phyloP scores from a whole-genome alignment of 2,888 invertebrate genomes.

The Homarus gammarus region DNA sequence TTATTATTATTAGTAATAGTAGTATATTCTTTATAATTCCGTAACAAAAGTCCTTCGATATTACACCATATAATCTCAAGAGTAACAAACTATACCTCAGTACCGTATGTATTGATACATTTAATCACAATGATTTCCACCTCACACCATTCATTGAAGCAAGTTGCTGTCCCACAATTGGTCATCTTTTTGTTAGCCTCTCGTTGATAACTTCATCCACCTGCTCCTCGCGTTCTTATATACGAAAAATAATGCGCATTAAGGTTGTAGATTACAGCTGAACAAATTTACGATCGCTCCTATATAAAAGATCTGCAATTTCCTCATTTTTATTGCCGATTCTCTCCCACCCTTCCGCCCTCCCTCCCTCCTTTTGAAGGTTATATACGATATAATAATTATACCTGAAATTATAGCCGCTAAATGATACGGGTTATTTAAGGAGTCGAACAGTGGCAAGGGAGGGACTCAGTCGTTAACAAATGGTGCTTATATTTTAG shows the following conservation, averaged over 20 bases:
- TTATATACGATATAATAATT: constrained; percentile 21
- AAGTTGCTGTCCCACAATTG: too few relatives aligned
- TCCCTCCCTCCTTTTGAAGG: not conserved
- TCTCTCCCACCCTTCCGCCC: not conserved
- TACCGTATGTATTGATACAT: too few relatives aligned
- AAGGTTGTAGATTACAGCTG: not conserved
- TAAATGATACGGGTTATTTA: constrained; percentile 26
- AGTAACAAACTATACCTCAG: too few relatives aligned
- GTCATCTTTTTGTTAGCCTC: too few relatives aligned
- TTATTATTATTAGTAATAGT: not conserved
- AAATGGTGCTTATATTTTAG: not conserved
- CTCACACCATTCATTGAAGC: too few relatives aligned
- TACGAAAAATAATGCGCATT: not conserved
- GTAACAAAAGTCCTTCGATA: too few relatives aligned
- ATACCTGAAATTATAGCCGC: constrained; percentile 33
- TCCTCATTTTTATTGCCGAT: not conserved
- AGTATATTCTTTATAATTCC: too few relatives aligned
- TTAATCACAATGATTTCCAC: too few relatives aligned
- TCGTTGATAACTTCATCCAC: too few relatives aligned
- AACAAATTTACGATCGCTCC: not conserved
- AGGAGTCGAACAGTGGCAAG: not conserved
- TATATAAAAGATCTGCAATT: not conserved
- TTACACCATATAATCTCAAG: too few relatives aligned
- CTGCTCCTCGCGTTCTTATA: too few relatives aligned
- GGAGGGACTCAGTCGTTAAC: not conserved